Evolutionary conservation across 2,888 invertebrate species (phyloP), one percentile per base, ranked within the genome.

Genomic region (Acanthacorydalis orientalis): DNA sequence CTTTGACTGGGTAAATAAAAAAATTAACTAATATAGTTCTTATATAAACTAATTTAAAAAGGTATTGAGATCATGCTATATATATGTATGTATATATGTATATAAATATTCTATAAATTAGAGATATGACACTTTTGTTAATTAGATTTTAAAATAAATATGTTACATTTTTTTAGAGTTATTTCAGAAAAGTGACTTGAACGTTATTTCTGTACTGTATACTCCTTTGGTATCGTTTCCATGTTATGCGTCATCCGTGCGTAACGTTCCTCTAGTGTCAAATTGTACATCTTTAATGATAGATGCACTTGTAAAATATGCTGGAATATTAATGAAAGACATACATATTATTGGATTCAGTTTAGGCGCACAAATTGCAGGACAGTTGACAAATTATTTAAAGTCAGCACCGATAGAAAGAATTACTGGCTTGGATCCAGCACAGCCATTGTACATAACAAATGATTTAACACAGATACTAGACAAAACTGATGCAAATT

Each of bases 351-450:
- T 80, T 42, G 79, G 79, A 1, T 79, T 78, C 55, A 79, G 79
- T 57, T 66, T 80, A 11, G 80, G 80, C 0, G 78, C 69, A 0
- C 80, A 80, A 50, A 65, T 68, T 0, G 72, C 75, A 0, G 78
- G 78, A 1, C 69, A 62, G 46, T 63, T 72, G 1, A 64, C 68
- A 4, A 68, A 70, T 52, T 68, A 68, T 57, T 46, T 76, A 31
- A 64, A 61, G 23, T 58, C 60, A 12, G 70, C 73, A 8, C 61
- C 53, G 33, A 56, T 78, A 23, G 61, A 63, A 1, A 64, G 77
- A 48, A 69, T 78, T 38, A 73, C 77, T 44, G 78, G 77, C 75
- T 57, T 80, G n/a, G 80, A 80, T 57, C 79, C 80, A 1, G 80
- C 80, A 0, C 62, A 76, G 55, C 80, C 80, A 0, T 55, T 78